Conservation (phyloP, 2,888 invertebrate species). For the Oxyscelio sp. region DNA sequence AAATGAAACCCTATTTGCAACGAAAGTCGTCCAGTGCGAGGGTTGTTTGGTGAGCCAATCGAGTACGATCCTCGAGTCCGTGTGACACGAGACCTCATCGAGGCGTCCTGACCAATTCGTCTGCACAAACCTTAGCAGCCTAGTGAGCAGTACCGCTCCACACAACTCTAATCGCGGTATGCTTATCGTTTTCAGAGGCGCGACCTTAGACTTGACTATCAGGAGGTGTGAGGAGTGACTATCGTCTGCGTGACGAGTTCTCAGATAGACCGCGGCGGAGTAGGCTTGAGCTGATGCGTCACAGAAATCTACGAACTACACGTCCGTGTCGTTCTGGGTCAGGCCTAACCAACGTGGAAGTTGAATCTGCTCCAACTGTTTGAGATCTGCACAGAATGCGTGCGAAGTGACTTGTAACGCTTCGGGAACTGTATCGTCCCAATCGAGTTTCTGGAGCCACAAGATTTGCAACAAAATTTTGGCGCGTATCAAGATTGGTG, state of each 20-base stretch:
- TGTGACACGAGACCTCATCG: not conserved
- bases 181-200: not conserved
- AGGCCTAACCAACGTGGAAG: not conserved
- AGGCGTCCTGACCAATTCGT: not conserved
- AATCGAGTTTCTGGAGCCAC: too few species aligned
- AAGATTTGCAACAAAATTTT: too few species aligned
- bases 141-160: not conserved
- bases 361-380: not conserved
- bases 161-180: not conserved
- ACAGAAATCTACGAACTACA: not conserved
- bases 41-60: not conserved
- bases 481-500: not conserved
- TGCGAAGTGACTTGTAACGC: too few species aligned
- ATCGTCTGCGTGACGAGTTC: not conserved
- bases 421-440: too few species aligned
- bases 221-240: not conserved
- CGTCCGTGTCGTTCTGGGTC: not conserved
- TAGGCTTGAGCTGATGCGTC: too few species aligned
- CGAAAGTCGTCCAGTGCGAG: conserved; percentile 26
- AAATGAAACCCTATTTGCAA: conserved; percentile 29
- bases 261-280: not conserved
- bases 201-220: not conserved
- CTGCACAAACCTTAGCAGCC: not conserved
- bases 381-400: not conserved
- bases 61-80: not conserved